Evolutionary conservation across 64 coral and sea anemone genomes (phyloP), one percentile per base, ranked within the genome.

Genomic region (Montipora foliosa): DNA sequence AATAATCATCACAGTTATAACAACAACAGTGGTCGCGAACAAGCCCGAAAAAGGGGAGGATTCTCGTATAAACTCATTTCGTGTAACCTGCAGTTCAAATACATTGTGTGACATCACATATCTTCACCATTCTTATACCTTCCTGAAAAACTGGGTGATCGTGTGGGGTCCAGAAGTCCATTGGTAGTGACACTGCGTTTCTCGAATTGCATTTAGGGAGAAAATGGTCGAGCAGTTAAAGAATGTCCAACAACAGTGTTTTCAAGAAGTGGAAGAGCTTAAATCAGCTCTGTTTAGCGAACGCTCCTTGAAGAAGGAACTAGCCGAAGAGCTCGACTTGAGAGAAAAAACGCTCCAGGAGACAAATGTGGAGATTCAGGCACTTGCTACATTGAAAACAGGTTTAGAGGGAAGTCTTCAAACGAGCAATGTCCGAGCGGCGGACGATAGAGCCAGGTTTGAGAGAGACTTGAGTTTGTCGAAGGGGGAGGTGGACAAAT

Each of bases 401-500:
- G 82, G 82, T 71, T 22, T 86, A 20, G 82, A 86, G 47, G 82
- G 82, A 2, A 86, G 82, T 6, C 82, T 86, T 50, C 82, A 86
- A 86, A 86, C 82, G 0, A 86, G 82, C 82, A 71, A 86, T 44
- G 62, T 64, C 25, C 82, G 82, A 6, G 82, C 82, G 4, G 46
- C 12, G 7, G 82, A 86, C 19, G 66, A 86, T 7, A 69, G 50
- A 50, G 62, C 12, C 45, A 51, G 4, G 19, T 52, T 71, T 16
- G 82, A 86, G 15, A 71, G 46, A 74, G 75, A 93, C 4, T 73
- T 93, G 76, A 77, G 47, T 47, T 67, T 71, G 46, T 79, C 67
- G 59, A 67, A 70, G 7, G 59, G 81, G 4, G 81, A 92, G 49
- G 24, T 74, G 10, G 69, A 75, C 3, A 78, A 52, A 25, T 22